Percentiles rank a stretch among this genome's conserved stretches.
These are phyloP conservation scores for Tachysurus vachellii DNA, from an alignment of 2,113 vertebrate species.

Conservation along the genomic window DNA sequence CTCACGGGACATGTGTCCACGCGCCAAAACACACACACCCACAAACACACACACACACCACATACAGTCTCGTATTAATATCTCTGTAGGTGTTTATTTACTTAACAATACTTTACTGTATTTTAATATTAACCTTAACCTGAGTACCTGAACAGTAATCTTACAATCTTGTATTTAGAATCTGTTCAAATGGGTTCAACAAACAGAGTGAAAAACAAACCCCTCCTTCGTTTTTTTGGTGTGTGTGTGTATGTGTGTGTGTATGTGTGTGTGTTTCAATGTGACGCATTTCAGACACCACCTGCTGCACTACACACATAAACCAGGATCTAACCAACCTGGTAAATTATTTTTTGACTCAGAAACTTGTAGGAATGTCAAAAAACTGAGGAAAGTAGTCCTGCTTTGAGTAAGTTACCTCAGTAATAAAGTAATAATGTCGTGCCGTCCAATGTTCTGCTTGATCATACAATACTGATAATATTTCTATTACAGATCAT, in stretches of 20 bases:
- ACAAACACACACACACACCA: background rate
- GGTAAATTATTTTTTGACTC: background rate
- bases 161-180: background rate
- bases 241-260: background rate
- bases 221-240: background rate
- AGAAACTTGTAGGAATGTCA: background rate
- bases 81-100: too few relatives aligned
- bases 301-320: background rate
- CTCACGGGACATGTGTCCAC: conserved; percentile 32
- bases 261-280: background rate
- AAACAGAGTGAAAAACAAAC: background rate
- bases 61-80: background rate
- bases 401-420: background rate
- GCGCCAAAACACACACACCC: conserved; percentile 5
- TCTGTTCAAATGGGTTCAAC: background rate
- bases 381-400: background rate
- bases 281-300: background rate
- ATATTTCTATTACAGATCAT: background rate
- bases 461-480: too few relatives aligned
- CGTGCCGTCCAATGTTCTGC: background rate
- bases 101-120: background rate
- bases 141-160: background rate
- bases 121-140: background rate
- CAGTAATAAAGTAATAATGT: background rate
- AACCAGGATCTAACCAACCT: background rate